Evolutionary conservation across 2,888 invertebrate species (phyloP).

Genomic region (Zele albiditarsus): DNA sequence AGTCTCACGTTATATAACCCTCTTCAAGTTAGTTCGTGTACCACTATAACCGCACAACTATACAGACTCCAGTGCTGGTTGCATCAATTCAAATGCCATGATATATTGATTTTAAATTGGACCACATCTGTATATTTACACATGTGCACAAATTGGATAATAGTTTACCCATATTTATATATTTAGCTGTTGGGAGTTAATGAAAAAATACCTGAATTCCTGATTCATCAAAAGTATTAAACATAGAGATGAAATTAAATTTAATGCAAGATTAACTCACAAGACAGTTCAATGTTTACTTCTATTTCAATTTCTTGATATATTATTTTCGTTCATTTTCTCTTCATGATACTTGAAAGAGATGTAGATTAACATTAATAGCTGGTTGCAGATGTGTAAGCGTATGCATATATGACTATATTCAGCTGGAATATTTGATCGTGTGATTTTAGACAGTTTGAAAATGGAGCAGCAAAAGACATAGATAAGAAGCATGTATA

Average conservation of each 20-base stretch:
- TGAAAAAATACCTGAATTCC: too few species aligned
- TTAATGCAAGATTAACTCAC: too few species aligned
- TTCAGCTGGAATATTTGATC: not conserved
- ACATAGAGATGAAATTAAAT: too few species aligned
- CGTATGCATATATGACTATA: not conserved
- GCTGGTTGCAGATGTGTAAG: not conserved
- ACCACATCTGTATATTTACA: not conserved
- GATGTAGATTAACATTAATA: not conserved
- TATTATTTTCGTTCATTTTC: not conserved
- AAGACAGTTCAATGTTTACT: not conserved
- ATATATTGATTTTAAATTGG: not conserved
- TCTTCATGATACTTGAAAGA: not conserved
- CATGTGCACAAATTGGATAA: too few species aligned
- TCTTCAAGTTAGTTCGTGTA: not conserved
- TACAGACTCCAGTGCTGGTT: not conserved
- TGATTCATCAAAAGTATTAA: too few species aligned
- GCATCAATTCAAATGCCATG: not conserved
- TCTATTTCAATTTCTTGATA: not conserved
- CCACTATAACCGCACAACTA: not conserved
- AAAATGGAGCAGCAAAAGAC: not conserved
- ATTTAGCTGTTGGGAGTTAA: too few species aligned
- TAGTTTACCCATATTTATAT: too few species aligned
- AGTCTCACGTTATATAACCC: not conserved
- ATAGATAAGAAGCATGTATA: not conserved
- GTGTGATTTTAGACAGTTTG: not conserved